Evolutionary conservation across 2,888 invertebrate species (phyloP), one percentile per base, ranked within the genome.

Genomic region (Apamea crenata): DNA sequence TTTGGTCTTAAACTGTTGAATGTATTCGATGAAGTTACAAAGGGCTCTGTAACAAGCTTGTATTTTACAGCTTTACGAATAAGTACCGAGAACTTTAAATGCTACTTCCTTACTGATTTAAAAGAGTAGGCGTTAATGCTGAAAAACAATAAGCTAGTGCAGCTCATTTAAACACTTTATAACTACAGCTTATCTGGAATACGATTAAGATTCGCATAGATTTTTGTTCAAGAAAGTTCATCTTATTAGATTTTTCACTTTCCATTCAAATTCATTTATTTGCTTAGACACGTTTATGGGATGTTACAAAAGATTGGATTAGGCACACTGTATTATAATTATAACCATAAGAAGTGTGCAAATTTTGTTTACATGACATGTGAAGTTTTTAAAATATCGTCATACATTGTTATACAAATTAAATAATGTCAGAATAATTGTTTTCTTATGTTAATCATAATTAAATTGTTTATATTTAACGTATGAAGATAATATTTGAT

Each of bases 81-180:
- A 68, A 53, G 63, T 25, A 65, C 65, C 16, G n/a, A 63, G 63
- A 82, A 74, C 40, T 75, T 76, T 67, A 56, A 72, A 36, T 61
- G n/a, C 47, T 72, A 83, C 74, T 85, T 83, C 87, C 79, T 77
- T 74, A 73, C 44, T 74, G 73, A 61, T 61, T 59, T 59, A n/a
- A 72, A 77, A 73, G 61, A 56, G 82, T 76, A 65, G 72, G 83
- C 74, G 79, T 74, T 82, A 63, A 80, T 69, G n/a, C 50, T 86
- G n/a, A 71, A 81, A 73, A 77, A 73, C 61, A 70, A 80, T 82
- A 47, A 59, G 61, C 32, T 18, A 50, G 44, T 71, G 32, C 18
- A 47, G 81, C 29, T 74, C 63, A 67, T 70, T 82, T 59, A 70
- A 74, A 40, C 21, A 21, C 14, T 47, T 32, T 59, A 69, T 56